Base-by-base conservation (phyloP, 1,140 invertebrate species). In the Leucophenga varia region DNA sequence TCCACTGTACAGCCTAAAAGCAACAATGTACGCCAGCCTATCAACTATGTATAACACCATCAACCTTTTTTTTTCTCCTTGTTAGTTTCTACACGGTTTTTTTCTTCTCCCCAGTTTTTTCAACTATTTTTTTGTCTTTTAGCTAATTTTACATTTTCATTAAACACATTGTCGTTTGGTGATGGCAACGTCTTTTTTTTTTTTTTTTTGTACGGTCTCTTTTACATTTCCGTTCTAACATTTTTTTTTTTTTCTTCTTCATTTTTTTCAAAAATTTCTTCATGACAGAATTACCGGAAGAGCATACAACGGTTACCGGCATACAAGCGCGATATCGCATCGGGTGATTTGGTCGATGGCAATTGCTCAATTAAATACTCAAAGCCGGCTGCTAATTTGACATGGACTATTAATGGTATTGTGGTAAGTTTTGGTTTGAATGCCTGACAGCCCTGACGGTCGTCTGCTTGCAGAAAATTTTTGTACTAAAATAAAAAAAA, bases 401-500 rank as follows among this genome's bases (percentile, higher is more conserved):
- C 87, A 34, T 93, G 90, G 86, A 87, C 84, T 75, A 84, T 93
- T 73, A 93, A 93, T 76, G 85, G 83, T 63, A 80, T 84, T 74
- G 80, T 82, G 81, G 88, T 89, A 78, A 79, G 70, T 73, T 65
- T 65, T 58, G 67, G 58, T 63, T 67, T 67, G n/a, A n/a, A n/a
- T n/a, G n/a, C n/a, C n/a, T n/a, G n/a, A n/a, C n/a, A n/a, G n/a
- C n/a, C n/a, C n/a, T n/a, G n/a, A n/a, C n/a, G n/a, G n/a, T n/a
- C n/a, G n/a, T n/a, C n/a, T n/a, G n/a, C n/a, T n/a, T n/a, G n/a
- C n/a, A n/a, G n/a, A n/a, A n/a, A n/a, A n/a, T n/a, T n/a, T n/a
- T n/a, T n/a, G n/a, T n/a, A n/a, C n/a, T n/a, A n/a, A n/a, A n/a
- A n/a, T n/a, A n/a, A n/a, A n/a, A n/a, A n/a, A n/a, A n/a, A n/a